phyloP scores from a whole-genome alignment of 92 coral and sea anemone genomes.

The Plumapathes pennacea region DNA sequence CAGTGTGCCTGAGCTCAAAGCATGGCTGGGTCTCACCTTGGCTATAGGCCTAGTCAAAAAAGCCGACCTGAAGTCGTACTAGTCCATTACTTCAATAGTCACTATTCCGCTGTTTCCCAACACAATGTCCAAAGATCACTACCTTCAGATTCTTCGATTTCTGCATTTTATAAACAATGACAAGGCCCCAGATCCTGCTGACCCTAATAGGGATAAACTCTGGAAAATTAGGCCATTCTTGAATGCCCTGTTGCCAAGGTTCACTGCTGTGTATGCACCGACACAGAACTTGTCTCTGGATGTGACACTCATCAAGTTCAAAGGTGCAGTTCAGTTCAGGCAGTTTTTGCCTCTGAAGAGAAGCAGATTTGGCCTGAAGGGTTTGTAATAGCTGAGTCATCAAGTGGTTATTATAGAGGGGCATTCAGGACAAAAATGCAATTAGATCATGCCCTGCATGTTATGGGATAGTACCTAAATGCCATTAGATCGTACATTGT shows the following conservation, averaged over 20 bases:
- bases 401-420: constrained; percentile 2
- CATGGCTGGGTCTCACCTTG: constrained; percentile 45
- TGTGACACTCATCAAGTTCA: constrained; percentile 47
- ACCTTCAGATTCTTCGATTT: constrained; percentile 25
- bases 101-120: constrained; percentile 37
- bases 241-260: constrained; percentile 7
- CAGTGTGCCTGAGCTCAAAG: constrained; percentile 28
- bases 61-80: constrained; percentile 26
- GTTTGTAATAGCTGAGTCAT: constrained; percentile 46
- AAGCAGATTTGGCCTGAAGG: constrained; percentile 48
- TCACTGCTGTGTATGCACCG: constrained; percentile 35
- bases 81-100: constrained; percentile 31
- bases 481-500: too few species aligned
- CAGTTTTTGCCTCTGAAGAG: constrained; percentile 53
- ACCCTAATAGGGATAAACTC: constrained; percentile 30
- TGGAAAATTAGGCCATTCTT: constrained; percentile 45
- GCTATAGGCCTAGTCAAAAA: constrained; percentile 49
- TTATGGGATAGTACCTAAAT: too few species aligned
- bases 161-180: constrained; percentile 39
- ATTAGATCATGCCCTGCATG: too few species aligned
- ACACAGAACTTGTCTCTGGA: constrained; percentile 57
- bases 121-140: constrained; percentile 28
- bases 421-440: not conserved
- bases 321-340: constrained; percentile 49
- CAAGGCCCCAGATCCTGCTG: constrained; percentile 54